Base-by-base conservation (phyloP, 2,797 vertebrate genomes). In the Muscicapa comitata region DNA sequence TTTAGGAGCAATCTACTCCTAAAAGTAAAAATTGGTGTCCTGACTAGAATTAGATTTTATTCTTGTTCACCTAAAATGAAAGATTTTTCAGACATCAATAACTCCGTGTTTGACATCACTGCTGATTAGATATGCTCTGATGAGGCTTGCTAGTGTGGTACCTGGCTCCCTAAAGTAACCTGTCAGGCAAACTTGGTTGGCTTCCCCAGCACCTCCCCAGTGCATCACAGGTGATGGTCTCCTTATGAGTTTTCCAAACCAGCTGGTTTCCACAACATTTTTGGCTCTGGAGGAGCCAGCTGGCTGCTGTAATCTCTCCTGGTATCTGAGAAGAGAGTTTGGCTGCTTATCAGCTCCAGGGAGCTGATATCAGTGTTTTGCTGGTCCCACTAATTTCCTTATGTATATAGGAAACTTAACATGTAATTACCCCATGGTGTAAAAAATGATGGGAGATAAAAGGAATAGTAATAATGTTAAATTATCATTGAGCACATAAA, bases 11-110 rank as follows among this genome's bases (percentile, higher is more conserved):
- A 94, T 76, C 62, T 78, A 43, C 37, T 53, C 50, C 50, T 53
- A 53, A 31, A 86, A 85, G 82, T 72, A 82, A 91, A 90, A 97
- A 96, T 76, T 35, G 35, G 62, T 83, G 81, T 94, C 78, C 57
- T 68, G 85, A 47, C 55, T 88, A 59, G 85, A 90, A 90, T 90
- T 78, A 89, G 70, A 33, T 73, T 91, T 79, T 89, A 66, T 75
- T 83, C 58, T 88, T 72, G 58, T 58, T 91, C 85, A 68, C 25
- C 68, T 89, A 61, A 89, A 95, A 61, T 57, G 45, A 88, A 89
- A 94, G 58, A 48, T 40, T 37, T 26, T 0, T 0, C 51, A 92
- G 72, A 38, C 70, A 89, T 82, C 62, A 63, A 66, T 81, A 95
- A 72, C 29, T n/a, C 26, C 28, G 16, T 8, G 5, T 81, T 88